Percentiles rank a stretch among this genome's conserved stretches.
Conservation (phyloP, 2,888 invertebrate genomes). For the Patella ulyssiponensis region DNA sequence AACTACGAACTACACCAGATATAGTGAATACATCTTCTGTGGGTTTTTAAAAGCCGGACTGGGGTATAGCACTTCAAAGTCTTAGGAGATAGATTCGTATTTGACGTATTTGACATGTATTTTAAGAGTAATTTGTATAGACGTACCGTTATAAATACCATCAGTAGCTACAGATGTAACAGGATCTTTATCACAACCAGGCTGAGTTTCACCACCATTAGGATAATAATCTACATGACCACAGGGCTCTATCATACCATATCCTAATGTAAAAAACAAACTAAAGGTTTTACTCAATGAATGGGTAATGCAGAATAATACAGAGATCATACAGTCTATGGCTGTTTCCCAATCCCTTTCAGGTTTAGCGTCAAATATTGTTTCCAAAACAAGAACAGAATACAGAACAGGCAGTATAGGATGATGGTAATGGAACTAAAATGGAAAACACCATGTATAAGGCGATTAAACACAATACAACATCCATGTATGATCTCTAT, state of each 20-base stretch:
- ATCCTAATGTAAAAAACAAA: constrained; percentile 38
- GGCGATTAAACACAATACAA: background rate
- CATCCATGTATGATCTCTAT: background rate
- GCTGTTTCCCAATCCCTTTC: background rate
- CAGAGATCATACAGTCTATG: background rate
- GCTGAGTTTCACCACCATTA: constrained; percentile 70
- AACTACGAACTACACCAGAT: too few species aligned
- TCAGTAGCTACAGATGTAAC: constrained; percentile 38
- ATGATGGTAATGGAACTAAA: too few species aligned
- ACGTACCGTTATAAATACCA: constrained; percentile 48
- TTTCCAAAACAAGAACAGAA: background rate
- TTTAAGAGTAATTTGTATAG: too few species aligned
- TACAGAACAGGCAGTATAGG: background rate
- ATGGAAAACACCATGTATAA: too few species aligned
- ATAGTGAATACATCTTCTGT: too few species aligned
- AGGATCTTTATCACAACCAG: constrained; percentile 64
- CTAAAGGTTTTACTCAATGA: background rate
- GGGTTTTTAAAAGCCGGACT: too few species aligned
- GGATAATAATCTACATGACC: constrained; percentile 72
- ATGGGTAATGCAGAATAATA: background rate
- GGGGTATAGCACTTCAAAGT: too few species aligned
- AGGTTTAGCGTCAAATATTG: too few species aligned
- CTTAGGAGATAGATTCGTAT: too few species aligned
- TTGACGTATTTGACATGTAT: too few species aligned
- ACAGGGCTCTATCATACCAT: constrained; percentile 54